Base-by-base conservation (phyloP, 2,888 invertebrate species). In the Glaucopsyche alexis region DNA sequence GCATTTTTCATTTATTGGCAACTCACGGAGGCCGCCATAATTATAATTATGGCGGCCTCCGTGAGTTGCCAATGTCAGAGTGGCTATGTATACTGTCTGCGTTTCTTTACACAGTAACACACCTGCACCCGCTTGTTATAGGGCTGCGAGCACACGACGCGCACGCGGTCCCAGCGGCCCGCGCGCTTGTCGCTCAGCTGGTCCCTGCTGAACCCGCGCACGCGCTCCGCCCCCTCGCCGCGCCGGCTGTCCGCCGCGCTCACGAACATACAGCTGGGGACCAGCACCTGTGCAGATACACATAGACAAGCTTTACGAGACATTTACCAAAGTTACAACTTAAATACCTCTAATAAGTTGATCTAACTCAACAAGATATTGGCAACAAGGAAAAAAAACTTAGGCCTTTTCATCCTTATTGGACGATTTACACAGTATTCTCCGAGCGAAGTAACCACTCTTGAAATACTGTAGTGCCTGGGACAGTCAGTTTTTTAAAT, bases 141-240 rank as follows among this genome's bases (percentile, higher is more conserved):
- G 0, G 97, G 98, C 87, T 98, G 98, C 5, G 96, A 95, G 87
- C 98, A 98, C 4, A 97, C 94, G 67, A 98, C 87, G 83, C 98
- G 96, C 38, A 98, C 86, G 73, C 96, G 91, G 87, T 97, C 97
- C 97, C 97, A 98, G 85, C 96, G 96, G 83, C 96, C 94, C 1
- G 87, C 85, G 29, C 93, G 85, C 47, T 81, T 78, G 6, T 89
- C 88, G 73, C 94, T 90, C 29, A 98, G 89, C 75, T 95, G 94
- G 11, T 94, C 94, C 11, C 84, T 82, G 8, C 86, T 87, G 87
- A 98, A 98, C 84, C 96, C 96, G 71, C 97, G 94, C 47, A 98
- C 97, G 77, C 96, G 94, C 83, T 95, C 95, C 42, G 87, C 83
- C 11, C 72, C 73, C 14, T 95, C 95, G 14, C 88, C 91, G 6